Percentiles rank a stretch among this genome's conserved stretches.
Conservation (phyloP, 2,113 vertebrate species). For the Scomber scombrus region DNA sequence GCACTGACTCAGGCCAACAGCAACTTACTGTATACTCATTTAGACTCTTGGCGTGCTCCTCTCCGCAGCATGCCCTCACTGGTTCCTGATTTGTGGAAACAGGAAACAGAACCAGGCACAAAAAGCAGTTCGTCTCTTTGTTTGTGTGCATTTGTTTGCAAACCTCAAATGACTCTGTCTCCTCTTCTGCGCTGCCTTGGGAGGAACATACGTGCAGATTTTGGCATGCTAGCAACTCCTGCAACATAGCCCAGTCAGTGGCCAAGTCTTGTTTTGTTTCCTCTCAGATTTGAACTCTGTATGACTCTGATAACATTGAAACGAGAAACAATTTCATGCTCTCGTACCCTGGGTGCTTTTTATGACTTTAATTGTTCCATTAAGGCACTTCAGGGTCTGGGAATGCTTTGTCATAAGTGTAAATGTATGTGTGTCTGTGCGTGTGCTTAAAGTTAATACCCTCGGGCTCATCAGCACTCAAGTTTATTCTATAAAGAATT, state of each 20-base stretch:
- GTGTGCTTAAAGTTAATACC: conserved; percentile 49
- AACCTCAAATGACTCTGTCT: conserved; percentile 44
- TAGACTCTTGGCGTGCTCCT: conserved; percentile 46
- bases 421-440: conserved; percentile 16
- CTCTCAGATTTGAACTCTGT: conserved; percentile 79
- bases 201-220: conserved; percentile 65
- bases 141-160: conserved; percentile 59
- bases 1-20: conserved; percentile 47
- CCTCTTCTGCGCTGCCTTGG: conserved; percentile 42
- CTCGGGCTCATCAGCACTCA: conserved; percentile 60
- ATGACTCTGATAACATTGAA: conserved; percentile 83
- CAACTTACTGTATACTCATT: conserved; percentile 57
- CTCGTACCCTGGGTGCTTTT: conserved; percentile 61
- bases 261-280: conserved; percentile 72
- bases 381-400: conserved; percentile 69
- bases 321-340: conserved; percentile 77
- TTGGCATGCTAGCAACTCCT: conserved; percentile 56
- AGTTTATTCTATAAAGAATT: conserved; percentile 64
- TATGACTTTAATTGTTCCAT: conserved; percentile 79
- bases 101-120: conserved; percentile 60
- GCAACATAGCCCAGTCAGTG: conserved; percentile 49
- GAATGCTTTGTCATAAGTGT: conserved; percentile 65
- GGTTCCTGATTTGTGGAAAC: conserved; percentile 68
- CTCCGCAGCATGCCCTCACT: conserved; percentile 51
- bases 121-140: conserved; percentile 33